Evolutionary conservation across 2,888 invertebrate species (phyloP), one percentile per base, ranked within the genome.

Genomic region (Andrena trimmerana): DNA sequence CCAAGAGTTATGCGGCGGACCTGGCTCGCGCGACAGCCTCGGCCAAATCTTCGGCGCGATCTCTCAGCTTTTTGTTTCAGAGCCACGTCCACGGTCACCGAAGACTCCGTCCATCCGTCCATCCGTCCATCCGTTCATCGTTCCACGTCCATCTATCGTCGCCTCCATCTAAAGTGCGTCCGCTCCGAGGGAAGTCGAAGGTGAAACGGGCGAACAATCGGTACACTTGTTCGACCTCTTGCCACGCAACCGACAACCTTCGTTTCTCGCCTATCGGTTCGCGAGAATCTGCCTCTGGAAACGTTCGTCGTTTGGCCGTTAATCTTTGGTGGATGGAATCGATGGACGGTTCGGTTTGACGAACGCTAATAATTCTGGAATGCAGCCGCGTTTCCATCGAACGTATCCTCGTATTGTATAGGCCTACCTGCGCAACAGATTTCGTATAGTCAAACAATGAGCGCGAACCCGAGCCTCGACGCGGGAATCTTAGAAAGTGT

Each of bases 21-120:
- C 88, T 78, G 87, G 90, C 89, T 92, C 91, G 89, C 92, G 90
- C 86, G 86, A 87, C 85, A 42, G 77, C 75, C 89, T 88, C 89
- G 89, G 89, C 89, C 84, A 86, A 91, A 92, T 92, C 92, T 89
- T 78, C 81, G 87, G 87, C 87, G 89, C 89, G 86, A 92, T 91
- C 91, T 91, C 65, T 62, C 67, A 20, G 65, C 65, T 86, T 87
- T 90, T 88, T 86, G 81, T 89, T 88, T 89, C 82, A 78, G 79
- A 71, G 72, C 80, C 74, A 75, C 65, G 69, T 60, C 75, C 82
- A 75, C 62, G 65, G 77, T 71, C 67, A 74, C 69, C 75, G 57
- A 52, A 59, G 48, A 60, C 75, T 57, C 63, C 66, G 75, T 78
- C 68, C 74, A 74, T 54, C 65, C 77, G 75, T 78, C 68, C 74